These are phyloP conservation scores for Phallusia fumigata DNA, from an alignment of 23 tunicate genomes.

Conservation along the genomic window DNA sequence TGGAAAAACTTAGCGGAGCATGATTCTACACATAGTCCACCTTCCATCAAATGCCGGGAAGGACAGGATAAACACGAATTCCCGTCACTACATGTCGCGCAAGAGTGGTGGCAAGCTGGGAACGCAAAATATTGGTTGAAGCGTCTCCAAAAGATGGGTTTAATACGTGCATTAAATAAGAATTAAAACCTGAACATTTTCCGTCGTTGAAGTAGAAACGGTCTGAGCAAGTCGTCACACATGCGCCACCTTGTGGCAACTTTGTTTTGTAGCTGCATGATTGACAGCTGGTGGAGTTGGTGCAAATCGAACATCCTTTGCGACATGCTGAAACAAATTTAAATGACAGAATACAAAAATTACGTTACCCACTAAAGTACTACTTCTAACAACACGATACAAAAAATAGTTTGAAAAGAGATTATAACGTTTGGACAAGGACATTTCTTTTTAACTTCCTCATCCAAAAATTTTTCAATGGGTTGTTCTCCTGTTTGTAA, in stretches of 20 bases:
- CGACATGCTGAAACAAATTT: constrained; percentile 50
- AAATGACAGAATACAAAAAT: too few species aligned
- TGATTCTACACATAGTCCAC: constrained; percentile 38
- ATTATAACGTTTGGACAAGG: too few species aligned
- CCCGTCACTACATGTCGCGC: constrained; percentile 47
- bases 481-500: too few species aligned
- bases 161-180: not conserved
- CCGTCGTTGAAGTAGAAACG: constrained; percentile 48
- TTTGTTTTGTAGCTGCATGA: constrained; percentile 50
- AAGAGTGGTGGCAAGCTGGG: constrained; percentile 69
- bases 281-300: constrained; percentile 41
- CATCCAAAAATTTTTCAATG: too few species aligned
- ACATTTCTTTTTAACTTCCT: too few species aligned
- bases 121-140: constrained; percentile 3
- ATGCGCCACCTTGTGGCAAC: constrained; percentile 65
- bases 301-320: constrained; percentile 54
- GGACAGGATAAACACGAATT: constrained; percentile 54
- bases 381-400: too few species aligned
- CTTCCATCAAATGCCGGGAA: constrained; percentile 33
- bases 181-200: constrained; percentile 49
- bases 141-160: not conserved
- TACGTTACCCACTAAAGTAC: too few species aligned
- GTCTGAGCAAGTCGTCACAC: constrained; percentile 58
- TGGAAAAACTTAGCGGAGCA: constrained; percentile 46
- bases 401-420: too few species aligned